phyloP scores from a whole-genome alignment of 2,797 vertebrate genomes.

The Anolis apletophallus region DNA sequence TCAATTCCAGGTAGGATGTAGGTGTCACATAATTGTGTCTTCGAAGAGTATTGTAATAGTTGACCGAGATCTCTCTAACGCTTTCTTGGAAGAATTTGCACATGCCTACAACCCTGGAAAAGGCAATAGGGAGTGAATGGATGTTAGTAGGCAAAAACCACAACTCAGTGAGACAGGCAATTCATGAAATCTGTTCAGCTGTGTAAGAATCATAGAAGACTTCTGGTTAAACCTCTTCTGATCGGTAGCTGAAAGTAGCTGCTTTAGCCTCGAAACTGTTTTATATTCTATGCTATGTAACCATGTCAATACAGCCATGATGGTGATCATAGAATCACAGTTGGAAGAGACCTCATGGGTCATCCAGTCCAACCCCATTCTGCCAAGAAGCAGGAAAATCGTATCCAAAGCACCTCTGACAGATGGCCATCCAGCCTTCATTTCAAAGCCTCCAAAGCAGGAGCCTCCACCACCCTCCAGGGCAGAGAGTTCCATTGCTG shows the following conservation, averaged over 20 bases:
- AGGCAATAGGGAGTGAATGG: background rate
- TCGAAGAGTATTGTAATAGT: slow-evolving; percentile 83
- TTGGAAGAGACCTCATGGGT: too few species aligned
- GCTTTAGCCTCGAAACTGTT: background rate
- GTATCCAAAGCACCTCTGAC: too few species aligned
- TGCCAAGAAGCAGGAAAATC: too few species aligned
- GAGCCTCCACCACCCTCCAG: too few species aligned
- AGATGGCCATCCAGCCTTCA: too few species aligned
- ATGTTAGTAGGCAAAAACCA: background rate
- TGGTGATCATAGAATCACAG: too few species aligned
- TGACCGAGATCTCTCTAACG: slow-evolving; percentile 82
- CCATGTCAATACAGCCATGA: background rate
- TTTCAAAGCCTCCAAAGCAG: too few species aligned
- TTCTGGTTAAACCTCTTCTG: background rate
- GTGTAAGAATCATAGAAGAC: slow-evolving; percentile 12
- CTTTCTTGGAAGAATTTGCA: slow-evolving; percentile 93
- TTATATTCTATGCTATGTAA: background rate
- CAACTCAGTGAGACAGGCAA: background rate
- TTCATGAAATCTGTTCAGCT: background rate
- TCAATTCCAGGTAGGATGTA: slow-evolving; percentile 92
- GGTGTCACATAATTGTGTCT: slow-evolving; percentile 95
- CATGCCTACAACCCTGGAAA: slow-evolving; percentile 89
- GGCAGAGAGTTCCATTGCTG: too few species aligned
- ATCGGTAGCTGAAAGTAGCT: too few species aligned
- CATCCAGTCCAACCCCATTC: too few species aligned